Percentiles rank a stretch among this genome's conserved stretches.
These are phyloP conservation scores for Drosophila parthenogenetica DNA, from an alignment of 2,888 invertebrate genomes.

Conservation along the genomic window DNA sequence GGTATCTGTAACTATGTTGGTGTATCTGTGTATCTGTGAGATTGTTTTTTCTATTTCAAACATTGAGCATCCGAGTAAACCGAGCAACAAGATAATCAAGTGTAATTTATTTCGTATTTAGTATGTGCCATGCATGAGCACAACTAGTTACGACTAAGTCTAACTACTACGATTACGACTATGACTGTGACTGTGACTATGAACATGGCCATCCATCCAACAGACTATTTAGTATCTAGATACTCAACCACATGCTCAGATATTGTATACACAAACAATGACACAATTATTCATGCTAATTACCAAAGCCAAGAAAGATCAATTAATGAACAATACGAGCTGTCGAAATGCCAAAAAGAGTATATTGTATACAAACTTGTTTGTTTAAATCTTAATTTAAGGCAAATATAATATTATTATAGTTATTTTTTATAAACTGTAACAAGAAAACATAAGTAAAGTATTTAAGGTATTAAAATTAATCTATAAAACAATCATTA, in stretches of 20 bases:
- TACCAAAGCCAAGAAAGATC: not conserved
- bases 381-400: too few species aligned
- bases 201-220: conserved; percentile 30
- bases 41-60: conserved; percentile 50
- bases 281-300: conserved; percentile 1
- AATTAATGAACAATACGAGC: not conserved
- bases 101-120: conserved; percentile 83
- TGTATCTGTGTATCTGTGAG: conserved; percentile 51
- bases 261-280: conserved; percentile 1
- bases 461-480: too few species aligned
- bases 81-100: conserved; percentile 82
- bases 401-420: too few species aligned
- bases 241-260: conserved; percentile 21
- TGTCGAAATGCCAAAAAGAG: not conserved
- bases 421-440: too few species aligned
- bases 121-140: conserved; percentile 73
- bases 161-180: conserved; percentile 25
- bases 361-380: too few species aligned
- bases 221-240: conserved; percentile 41
- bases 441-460: too few species aligned
- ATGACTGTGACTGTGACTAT: conserved; percentile 8
- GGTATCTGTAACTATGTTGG: conserved; percentile 8
- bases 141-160: conserved; percentile 49
- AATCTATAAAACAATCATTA: too few species aligned
- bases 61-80: conserved; percentile 52